Conservation (phyloP, 2,797 vertebrate species). For the Morus bassanus region DNA sequence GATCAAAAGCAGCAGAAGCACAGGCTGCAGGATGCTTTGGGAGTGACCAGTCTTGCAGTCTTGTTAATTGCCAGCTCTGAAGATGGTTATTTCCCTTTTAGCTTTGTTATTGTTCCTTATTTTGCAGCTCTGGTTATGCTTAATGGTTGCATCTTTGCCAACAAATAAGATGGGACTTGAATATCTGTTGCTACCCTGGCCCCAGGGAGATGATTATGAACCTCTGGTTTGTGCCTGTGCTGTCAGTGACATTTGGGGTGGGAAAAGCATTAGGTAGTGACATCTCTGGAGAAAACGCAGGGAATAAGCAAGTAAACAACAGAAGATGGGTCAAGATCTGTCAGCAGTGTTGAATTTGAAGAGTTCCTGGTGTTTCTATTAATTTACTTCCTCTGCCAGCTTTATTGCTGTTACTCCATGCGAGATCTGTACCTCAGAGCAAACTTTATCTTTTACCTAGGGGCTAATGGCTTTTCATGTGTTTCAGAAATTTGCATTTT, state of each 20-base stretch:
- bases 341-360: background rate
- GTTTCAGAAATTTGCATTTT: slow-evolving; percentile 5
- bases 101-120: background rate
- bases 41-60: background rate
- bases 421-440: background rate
- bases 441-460: background rate
- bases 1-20: background rate
- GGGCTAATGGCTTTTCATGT: background rate
- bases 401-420: background rate
- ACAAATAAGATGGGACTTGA: background rate
- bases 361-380: background rate
- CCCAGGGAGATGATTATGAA: background rate
- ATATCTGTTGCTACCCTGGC: background rate
- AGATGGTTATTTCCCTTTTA: background rate
- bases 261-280: background rate
- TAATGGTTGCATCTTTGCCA: background rate
- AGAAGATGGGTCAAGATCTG: background rate
- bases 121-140: background rate
- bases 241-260: background rate
- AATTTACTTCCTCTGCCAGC: background rate
- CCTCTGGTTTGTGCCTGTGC: background rate
- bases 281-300: background rate
- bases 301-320: background rate
- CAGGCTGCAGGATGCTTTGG: background rate
- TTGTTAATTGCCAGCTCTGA: background rate